A percentile compares a stretch with the other conserved stretches of the same genome.
These are phyloP conservation scores for Ochropacha duplaris DNA, from an alignment of 2,888 invertebrate species.

Conservation along the genomic window DNA sequence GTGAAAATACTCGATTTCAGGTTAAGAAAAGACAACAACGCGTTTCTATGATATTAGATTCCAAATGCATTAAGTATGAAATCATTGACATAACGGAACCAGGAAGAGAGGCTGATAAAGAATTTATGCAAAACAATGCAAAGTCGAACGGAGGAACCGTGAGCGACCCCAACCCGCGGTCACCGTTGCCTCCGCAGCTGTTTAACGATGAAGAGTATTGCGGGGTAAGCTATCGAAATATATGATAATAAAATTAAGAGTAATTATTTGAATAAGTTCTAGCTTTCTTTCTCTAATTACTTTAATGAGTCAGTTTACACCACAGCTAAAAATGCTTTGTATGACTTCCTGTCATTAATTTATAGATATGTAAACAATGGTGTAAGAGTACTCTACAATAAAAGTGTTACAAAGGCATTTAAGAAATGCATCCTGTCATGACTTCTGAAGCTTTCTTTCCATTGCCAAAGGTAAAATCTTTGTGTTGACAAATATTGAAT, in stretches of 20 bases:
- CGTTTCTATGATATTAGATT: constrained; percentile 96
- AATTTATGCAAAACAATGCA: constrained; percentile 95
- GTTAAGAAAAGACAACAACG: constrained; percentile 98
- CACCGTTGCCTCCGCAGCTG: constrained; percentile 95
- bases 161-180: constrained; percentile 88
- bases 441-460: not conserved
- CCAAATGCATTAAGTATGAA: constrained; percentile 94
- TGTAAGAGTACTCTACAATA: not conserved
- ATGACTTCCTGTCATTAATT: not conserved
- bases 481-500: not conserved
- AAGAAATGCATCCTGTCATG: not conserved
- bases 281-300: too few species aligned
- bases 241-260: too few species aligned
- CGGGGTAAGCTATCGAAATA: constrained; percentile 89
- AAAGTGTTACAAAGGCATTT: not conserved
- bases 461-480: too few species aligned
- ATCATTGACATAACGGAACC: constrained; percentile 97
- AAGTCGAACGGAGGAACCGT: constrained; percentile 89
- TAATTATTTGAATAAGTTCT: not conserved
- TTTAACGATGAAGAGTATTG: constrained; percentile 96
- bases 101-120: constrained; percentile 92
- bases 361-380: not conserved
- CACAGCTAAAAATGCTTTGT: not conserved
- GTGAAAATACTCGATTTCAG: constrained; percentile 81
- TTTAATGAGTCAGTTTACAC: too few species aligned